Conservation (phyloP, 92 coral and sea anemone species). For the Epizoanthus fatuus region DNA sequence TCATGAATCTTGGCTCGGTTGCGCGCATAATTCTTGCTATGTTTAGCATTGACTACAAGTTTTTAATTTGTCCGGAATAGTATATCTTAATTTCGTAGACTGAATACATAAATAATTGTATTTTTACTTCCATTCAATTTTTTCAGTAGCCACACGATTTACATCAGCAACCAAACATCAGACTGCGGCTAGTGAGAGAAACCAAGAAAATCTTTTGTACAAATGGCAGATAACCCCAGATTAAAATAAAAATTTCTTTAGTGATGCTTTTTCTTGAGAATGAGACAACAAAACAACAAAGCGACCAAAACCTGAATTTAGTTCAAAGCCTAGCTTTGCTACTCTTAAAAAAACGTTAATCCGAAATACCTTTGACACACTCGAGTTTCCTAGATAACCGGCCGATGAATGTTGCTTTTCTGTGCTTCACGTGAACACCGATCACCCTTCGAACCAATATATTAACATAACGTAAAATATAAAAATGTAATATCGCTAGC, state of each 20-base stretch:
- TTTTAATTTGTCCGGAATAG: not conserved
- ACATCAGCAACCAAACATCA: slow-evolving; percentile 28
- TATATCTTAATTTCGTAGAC: slow-evolving; percentile 19
- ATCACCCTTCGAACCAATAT: slow-evolving; percentile 14
- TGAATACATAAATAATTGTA: not conserved
- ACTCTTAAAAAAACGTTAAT: not conserved
- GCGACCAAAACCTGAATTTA: not conserved
- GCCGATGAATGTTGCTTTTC: not conserved
- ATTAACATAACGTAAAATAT: slow-evolving; percentile 23
- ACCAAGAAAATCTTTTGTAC: too few species aligned
- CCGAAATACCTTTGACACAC: slow-evolving; percentile 22
- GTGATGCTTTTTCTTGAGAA: not conserved
- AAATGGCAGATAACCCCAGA: too few species aligned
- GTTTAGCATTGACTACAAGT: not conserved
- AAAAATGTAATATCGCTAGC: not conserved
- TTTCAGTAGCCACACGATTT: slow-evolving; percentile 39
- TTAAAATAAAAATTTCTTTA: too few species aligned
- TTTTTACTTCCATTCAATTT: not conserved
- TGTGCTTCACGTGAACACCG: slow-evolving; percentile 14
- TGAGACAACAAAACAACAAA: not conserved
- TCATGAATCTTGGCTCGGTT: not conserved
- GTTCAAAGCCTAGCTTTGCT: not conserved
- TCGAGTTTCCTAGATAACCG: slow-evolving; percentile 29
- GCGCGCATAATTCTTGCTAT: slow-evolving; percentile 1
- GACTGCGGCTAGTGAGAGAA: not conserved